These are phyloP conservation scores for Chaetogeoica ovagalla DNA, from an alignment of 2,888 invertebrate species.

Conservation along the genomic window DNA sequence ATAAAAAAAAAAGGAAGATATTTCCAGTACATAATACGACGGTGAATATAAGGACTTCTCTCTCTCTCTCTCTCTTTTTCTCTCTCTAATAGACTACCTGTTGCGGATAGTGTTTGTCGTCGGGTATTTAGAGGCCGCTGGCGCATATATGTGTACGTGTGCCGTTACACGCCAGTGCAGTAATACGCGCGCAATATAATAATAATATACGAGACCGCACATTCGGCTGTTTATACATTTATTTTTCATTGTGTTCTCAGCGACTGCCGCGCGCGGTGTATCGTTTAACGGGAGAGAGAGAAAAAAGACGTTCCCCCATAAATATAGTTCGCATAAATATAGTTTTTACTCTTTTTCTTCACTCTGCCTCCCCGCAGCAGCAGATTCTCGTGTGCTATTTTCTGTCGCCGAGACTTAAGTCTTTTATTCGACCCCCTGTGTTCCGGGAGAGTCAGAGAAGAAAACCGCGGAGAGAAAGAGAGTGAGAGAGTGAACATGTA, in stretches of 20 bases:
- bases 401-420: conserved; percentile 26
- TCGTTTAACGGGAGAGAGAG: conserved; percentile 39
- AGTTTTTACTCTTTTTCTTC: conserved; percentile 25
- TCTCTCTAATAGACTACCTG: conserved; percentile 48
- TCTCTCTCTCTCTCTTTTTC: too few relatives aligned
- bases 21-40: conserved; percentile 23
- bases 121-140: conserved; percentile 13
- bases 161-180: too few relatives aligned
- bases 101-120: neutral
- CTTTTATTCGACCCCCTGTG: neutral
- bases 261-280: conserved; percentile 3
- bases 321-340: neutral
- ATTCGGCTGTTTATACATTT: too few relatives aligned
- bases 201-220: too few relatives aligned
- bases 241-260: neutral
- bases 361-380: neutral
- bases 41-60: conserved; percentile 40
- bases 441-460: neutral
- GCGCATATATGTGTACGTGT: neutral
- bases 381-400: conserved; percentile 15
- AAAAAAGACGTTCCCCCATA: conserved; percentile 4
- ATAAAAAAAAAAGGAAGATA: neutral
- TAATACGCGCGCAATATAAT: too few relatives aligned
- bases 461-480: too few relatives aligned
- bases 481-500: too few relatives aligned